These are phyloP conservation scores for Scaptomyza flava DNA, from an alignment of 2,888 invertebrate genomes.

Conservation along the genomic window DNA sequence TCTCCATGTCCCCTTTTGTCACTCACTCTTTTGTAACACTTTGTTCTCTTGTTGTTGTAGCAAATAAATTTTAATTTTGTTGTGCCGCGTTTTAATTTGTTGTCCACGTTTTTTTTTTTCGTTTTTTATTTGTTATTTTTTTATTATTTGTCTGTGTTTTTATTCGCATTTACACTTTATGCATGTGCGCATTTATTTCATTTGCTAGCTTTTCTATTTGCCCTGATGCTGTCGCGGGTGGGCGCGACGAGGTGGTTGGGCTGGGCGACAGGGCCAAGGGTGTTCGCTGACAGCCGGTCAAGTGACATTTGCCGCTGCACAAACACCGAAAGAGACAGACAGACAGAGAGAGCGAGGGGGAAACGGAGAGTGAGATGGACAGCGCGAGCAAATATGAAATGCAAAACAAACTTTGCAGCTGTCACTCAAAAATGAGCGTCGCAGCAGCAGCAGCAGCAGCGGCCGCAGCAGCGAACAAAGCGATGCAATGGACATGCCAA, in stretches of 20 bases:
- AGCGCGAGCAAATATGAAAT: constrained; percentile 74
- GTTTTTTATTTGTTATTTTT: constrained; percentile 30
- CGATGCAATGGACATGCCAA: constrained; percentile 50
- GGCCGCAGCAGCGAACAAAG: constrained; percentile 60
- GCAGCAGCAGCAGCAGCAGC: constrained; percentile 55
- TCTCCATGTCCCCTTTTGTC: constrained; percentile 3
- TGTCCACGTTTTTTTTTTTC: constrained; percentile 62
- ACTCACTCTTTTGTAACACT: constrained; percentile 26
- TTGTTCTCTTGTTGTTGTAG: constrained; percentile 43
- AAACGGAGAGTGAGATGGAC: constrained; percentile 10
- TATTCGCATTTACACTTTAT: constrained; percentile 75
- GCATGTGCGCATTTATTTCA: constrained; percentile 72
- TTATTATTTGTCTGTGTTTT: constrained; percentile 44
- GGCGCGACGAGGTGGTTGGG: background rate
- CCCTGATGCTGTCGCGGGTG: constrained; percentile 35
- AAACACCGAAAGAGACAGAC: constrained; percentile 23
- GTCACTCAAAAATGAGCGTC: constrained; percentile 77
- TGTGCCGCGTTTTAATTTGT: constrained; percentile 79
- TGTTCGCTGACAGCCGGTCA: constrained; percentile 67
- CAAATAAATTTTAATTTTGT: constrained; percentile 79
- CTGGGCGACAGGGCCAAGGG: background rate
- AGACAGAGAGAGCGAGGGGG: background rate
- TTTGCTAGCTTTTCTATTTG: constrained; percentile 77
- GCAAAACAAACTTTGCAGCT: constrained; percentile 80
- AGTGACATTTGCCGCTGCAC: constrained; percentile 72